Evolutionary conservation across 2,113 vertebrate genomes (phyloP).

Genomic region (Trichechus manatus): DNA sequence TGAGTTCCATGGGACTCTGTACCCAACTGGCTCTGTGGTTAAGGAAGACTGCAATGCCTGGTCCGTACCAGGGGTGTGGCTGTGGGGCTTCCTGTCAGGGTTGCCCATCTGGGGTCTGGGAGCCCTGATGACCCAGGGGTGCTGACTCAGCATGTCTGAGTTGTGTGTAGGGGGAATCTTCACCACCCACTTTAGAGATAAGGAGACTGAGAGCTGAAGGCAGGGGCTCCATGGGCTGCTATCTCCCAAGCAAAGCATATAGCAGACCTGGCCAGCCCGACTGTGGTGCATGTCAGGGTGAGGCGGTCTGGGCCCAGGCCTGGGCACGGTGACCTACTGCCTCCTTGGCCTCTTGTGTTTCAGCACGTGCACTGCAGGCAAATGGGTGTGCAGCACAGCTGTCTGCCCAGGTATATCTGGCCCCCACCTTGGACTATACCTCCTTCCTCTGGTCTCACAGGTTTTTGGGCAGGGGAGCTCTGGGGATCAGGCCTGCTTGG

Average conservation of each 20-base stretch:
- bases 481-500: background rate
- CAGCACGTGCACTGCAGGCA: constrained; percentile 94
- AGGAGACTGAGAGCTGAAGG: background rate
- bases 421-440: background rate
- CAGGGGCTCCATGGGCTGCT: background rate
- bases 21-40: constrained; percentile 91
- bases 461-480: background rate
- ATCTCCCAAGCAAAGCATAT: background rate
- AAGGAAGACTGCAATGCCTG: constrained; percentile 97
- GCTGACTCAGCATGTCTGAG: background rate
- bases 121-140: background rate
- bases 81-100: background rate
- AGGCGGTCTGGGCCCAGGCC: background rate
- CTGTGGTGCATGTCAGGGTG: background rate
- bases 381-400: constrained; percentile 95
- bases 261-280: background rate
- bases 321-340: background rate
- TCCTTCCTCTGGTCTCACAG: background rate
- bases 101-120: background rate
- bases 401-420: constrained; percentile 92
- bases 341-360: constrained; percentile 80
- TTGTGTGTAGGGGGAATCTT: background rate
- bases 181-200: background rate
- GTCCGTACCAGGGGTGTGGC: constrained; percentile 82
- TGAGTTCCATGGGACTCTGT: constrained; percentile 92